These are phyloP conservation scores for Bovichtus diacanthus DNA, from an alignment of 2,797 vertebrate species.

Conservation along the genomic window DNA sequence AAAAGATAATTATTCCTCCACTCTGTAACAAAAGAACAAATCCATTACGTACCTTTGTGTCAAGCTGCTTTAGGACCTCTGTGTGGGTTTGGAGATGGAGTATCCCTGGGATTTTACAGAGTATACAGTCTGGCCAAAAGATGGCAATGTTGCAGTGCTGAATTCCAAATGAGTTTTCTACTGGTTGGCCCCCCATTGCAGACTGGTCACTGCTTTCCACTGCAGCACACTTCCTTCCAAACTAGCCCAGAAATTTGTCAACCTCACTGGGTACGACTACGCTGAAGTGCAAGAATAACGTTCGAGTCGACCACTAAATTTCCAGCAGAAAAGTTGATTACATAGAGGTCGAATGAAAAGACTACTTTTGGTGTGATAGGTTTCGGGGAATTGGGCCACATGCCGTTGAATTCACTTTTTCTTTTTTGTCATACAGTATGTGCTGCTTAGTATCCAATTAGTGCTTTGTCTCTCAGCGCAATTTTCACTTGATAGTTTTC, in stretches of 20 bases:
- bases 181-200: conserved; percentile 56
- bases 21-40: conserved; percentile 47
- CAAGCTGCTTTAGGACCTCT: conserved; percentile 47
- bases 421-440: conserved; percentile 8
- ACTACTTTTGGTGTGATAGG: conserved; percentile 55
- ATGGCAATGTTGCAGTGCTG: conserved; percentile 90
- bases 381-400: conserved; percentile 48
- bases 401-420: conserved; percentile 19
- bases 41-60: conserved; percentile 54
- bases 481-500: conserved; percentile 7
- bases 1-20: conserved; percentile 23
- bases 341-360: conserved; percentile 52
- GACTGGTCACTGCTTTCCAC: conserved; percentile 68
- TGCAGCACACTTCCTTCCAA: conserved; percentile 68
- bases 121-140: conserved; percentile 85
- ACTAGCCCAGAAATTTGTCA: conserved; percentile 68
- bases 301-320: conserved; percentile 65
- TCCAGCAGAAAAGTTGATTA: conserved; percentile 67
- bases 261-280: conserved; percentile 57
- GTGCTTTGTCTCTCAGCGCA: not conserved
- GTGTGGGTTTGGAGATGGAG: conserved; percentile 49
- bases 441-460: conserved; percentile 41
- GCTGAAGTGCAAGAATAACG: conserved; percentile 61
- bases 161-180: conserved; percentile 78
- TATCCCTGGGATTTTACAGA: conserved; percentile 55